Evolutionary conservation across 2,797 vertebrate genomes (phyloP).

Genomic region (Melopsittacus undulatus): DNA sequence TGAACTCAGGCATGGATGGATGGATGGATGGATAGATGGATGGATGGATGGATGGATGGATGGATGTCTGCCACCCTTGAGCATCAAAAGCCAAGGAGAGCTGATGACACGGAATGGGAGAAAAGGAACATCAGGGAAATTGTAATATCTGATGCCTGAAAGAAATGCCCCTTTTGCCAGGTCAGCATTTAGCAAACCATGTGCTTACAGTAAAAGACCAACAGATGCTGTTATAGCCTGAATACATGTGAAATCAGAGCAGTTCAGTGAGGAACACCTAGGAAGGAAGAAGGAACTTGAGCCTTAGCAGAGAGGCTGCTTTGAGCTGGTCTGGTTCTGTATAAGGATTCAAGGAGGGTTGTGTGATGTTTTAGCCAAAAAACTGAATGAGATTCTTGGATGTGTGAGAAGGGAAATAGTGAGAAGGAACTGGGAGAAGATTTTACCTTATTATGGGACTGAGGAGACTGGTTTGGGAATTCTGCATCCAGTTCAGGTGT

Average conservation of each 20-base stretch:
- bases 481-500: constrained; percentile 6
- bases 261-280: background rate
- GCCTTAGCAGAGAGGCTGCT: background rate
- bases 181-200: background rate
- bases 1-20: background rate
- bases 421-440: background rate
- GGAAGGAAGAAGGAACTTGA: background rate
- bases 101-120: background rate
- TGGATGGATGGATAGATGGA: background rate
- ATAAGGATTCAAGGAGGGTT: fast-evolving
- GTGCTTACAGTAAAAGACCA: background rate
- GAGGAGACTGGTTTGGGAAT: background rate
- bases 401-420: background rate
- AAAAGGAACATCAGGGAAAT: background rate
- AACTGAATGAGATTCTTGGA: background rate
- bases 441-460: background rate
- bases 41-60: too few species aligned
- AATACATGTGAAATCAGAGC: background rate
- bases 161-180: background rate
- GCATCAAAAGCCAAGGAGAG: background rate
- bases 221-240: background rate
- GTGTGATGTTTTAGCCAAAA: background rate
- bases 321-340: background rate
- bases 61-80: background rate
- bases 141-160: background rate